These are phyloP conservation scores for Paradoxurus hermaphroditus DNA, from an alignment of 2,113 vertebrate genomes.

Conservation along the genomic window DNA sequence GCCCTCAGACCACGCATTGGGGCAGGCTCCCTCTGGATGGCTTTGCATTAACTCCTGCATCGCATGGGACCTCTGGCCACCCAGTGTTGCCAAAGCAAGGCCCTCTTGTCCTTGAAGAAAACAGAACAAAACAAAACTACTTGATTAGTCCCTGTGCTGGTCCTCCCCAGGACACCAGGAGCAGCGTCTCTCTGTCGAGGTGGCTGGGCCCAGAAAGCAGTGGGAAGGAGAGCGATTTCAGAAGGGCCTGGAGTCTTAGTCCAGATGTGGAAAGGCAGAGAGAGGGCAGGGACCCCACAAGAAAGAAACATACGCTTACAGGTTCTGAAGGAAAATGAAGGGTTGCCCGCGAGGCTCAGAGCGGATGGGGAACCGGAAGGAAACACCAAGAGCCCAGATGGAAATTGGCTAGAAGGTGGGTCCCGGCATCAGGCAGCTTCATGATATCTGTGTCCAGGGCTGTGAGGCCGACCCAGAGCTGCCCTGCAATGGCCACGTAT, in stretches of 20 bases:
- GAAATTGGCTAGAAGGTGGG: background rate
- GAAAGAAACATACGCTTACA: background rate
- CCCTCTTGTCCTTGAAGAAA: background rate
- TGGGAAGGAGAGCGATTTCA: background rate
- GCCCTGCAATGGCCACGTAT: background rate
- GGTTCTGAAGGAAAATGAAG: background rate
- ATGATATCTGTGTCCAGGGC: fast-evolving
- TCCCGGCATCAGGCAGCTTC: fast-evolving
- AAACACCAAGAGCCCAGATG: background rate
- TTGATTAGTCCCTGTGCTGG: too few species aligned
- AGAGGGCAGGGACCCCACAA: background rate
- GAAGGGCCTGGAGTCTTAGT: background rate
- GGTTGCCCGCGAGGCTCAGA: background rate
- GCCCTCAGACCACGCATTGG: background rate
- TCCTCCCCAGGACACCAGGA: background rate
- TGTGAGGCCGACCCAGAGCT: fast-evolving
- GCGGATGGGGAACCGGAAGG: background rate
- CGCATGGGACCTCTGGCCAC: background rate
- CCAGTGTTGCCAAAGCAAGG: background rate
- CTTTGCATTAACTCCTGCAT: background rate
- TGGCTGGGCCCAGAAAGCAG: too few species aligned
- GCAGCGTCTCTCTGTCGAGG: too few species aligned
- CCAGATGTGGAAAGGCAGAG: background rate
- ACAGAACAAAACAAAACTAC: background rate
- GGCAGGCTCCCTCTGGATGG: background rate